Evolutionary conservation across 2,113 vertebrate genomes (phyloP).

Genomic region (Pimephales promelas): DNA sequence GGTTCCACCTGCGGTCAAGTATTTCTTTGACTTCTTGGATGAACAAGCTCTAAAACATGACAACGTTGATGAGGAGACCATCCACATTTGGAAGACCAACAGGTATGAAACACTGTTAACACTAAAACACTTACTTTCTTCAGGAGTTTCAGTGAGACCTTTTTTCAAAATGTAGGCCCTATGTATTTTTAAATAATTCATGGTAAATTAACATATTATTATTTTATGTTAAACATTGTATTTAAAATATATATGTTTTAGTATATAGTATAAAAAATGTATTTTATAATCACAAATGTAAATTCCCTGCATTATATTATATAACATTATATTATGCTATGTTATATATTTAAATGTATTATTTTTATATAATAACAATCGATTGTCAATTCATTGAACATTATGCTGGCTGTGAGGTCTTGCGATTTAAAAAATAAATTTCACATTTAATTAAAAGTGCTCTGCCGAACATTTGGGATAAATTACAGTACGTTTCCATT

Average conservation of each 20-base stretch:
- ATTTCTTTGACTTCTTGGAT: slow-evolving; percentile 97
- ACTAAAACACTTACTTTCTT: not conserved
- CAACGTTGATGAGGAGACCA: slow-evolving; percentile 93
- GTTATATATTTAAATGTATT: too few relatives aligned
- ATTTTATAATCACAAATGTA: not conserved
- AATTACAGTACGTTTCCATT: not conserved
- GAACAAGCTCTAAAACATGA: slow-evolving; percentile 93
- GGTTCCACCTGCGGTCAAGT: slow-evolving; percentile 94
- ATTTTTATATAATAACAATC: too few relatives aligned
- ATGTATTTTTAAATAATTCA: too few relatives aligned
- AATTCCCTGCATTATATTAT: not conserved
- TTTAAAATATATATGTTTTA: not conserved
- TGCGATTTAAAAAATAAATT: not conserved
- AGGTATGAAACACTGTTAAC: slow-evolving; percentile 73
- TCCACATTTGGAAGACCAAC: slow-evolving; percentile 99
- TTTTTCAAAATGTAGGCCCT: too few relatives aligned
- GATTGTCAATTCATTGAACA: not conserved
- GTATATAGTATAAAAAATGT: not conserved
- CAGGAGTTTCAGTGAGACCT: too few relatives aligned
- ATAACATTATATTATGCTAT: too few relatives aligned
- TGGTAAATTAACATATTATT: not conserved
- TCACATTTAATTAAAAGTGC: not conserved
- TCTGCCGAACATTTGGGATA: not conserved
- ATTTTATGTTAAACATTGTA: not conserved
- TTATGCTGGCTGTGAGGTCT: not conserved